Base-by-base conservation (phyloP, 1,140 invertebrate species). In the Drosophila parabipectinata region DNA sequence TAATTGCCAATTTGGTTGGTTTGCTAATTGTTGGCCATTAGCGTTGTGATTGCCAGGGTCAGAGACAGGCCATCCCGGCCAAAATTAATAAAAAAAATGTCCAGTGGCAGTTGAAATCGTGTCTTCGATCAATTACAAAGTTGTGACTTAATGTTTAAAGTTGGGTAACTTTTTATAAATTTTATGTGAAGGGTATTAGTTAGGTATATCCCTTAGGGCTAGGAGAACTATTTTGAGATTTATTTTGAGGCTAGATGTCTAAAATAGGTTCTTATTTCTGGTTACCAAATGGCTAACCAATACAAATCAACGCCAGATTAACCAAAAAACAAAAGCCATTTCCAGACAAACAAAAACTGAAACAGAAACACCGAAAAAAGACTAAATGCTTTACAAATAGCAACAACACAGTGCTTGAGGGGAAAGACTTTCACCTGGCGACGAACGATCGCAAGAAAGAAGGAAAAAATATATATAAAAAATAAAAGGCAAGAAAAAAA, bases 341-440 rank as follows among this genome's bases (percentile, higher is more conserved):
- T 53, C 34, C 51, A 60, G 41, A 63, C 56, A 59, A 72, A 68
- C 66, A 79, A 75, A 85, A 84, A 87, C 75, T 60, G 60, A 79
- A 82, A 68, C 75, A 61, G 60, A 79, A 82, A 68, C 75, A 61
- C 75, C 61, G 66, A 72, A 81, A 84, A 66, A 76, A 83, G 62
- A 88, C 83, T 85, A 87, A 87, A 85, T 78, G 61, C 81, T 78
- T 76, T 78, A 87, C 82, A 87, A 78, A 85, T 81, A 81, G 30
- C 82, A 87, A 88, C 79, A 82, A 79, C 66, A 82, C 81, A 68
- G 62, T 75, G 78, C 81, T 90, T 54, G 68, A 68, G 85, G 78
- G 85, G 85, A 90, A 90, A 90, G 85, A 90, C 85, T 90, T 90
- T 90, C 85, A 90, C 85, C 85, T 85, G 63, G 75, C 66, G 64